These are phyloP conservation scores for Megaceryle torquata DNA, from an alignment of 2,113 vertebrate genomes.

Conservation along the genomic window DNA sequence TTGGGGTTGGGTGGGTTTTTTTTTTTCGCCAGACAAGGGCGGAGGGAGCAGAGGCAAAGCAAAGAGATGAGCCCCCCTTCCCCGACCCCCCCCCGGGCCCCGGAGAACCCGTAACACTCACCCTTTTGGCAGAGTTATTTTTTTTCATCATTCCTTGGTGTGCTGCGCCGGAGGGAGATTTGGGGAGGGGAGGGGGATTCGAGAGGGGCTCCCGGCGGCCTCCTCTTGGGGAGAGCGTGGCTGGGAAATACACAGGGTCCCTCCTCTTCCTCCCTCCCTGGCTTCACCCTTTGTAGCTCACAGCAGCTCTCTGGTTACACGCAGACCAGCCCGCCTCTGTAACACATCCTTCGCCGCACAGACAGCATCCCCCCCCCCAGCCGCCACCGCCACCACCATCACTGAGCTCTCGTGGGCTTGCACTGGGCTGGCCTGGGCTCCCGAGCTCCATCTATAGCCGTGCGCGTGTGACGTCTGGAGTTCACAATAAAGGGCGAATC, in stretches of 20 bases:
- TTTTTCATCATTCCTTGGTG: slow-evolving; percentile 83
- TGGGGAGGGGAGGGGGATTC: not conserved
- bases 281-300: slow-evolving; percentile 15
- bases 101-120: slow-evolving; percentile 46
- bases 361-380: not conserved
- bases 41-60: not conserved
- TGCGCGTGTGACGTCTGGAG: slow-evolving; percentile 68
- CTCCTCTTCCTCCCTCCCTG: slow-evolving; percentile 18
- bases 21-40: not conserved
- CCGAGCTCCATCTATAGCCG: slow-evolving; percentile 76
- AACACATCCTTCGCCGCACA: not conserved
- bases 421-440: slow-evolving; percentile 47
- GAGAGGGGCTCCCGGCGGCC: not conserved
- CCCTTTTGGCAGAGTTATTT: slow-evolving; percentile 82
- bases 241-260: not conserved
- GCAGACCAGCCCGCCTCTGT: slow-evolving; percentile 36
- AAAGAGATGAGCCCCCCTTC: not conserved
- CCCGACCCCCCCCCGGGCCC: not conserved
- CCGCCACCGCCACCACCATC: slow-evolving; percentile 31
- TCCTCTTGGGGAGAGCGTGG: not conserved
- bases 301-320: slow-evolving; percentile 32
- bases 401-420: slow-evolving; percentile 46
- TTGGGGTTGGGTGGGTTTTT: not conserved
- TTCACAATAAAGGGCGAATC: slow-evolving; percentile 64
- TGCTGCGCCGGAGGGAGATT: not conserved